Conservation (phyloP, 64 coral and sea anemone genomes). For the Hydrozoanthus tunicans region DNA sequence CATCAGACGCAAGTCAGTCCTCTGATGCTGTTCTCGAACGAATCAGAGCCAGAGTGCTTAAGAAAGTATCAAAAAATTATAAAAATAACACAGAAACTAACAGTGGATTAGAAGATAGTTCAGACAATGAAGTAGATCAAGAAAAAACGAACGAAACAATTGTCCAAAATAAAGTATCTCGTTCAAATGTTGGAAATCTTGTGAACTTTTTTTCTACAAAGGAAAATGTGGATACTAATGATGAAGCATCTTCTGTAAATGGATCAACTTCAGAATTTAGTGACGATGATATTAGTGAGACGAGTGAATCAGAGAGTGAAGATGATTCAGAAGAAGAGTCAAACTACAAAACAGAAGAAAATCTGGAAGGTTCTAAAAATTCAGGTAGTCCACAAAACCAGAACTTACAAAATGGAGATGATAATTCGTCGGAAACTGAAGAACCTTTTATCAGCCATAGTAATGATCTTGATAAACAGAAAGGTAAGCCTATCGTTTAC, state of each 20-base stretch:
- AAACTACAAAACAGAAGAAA: background rate
- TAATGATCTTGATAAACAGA: slow-evolving; percentile 21
- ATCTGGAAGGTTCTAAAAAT: background rate
- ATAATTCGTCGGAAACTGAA: slow-evolving; percentile 12
- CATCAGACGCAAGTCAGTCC: slow-evolving; percentile 13
- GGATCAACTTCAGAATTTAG: background rate
- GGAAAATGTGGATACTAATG: background rate
- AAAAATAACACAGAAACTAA: background rate
- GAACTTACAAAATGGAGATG: background rate
- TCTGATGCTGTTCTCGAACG: slow-evolving; percentile 23
- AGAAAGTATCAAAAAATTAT: background rate
- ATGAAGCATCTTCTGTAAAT: background rate
- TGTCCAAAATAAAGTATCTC: background rate
- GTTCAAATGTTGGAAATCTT: background rate
- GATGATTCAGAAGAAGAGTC: background rate
- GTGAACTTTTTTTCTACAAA: background rate
- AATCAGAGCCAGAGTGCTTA: slow-evolving; percentile 1
- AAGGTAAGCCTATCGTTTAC: background rate
- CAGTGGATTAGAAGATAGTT: slow-evolving; percentile 9
- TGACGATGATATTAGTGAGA: background rate
- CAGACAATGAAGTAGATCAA: background rate
- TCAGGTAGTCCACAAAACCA: background rate
- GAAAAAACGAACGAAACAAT: background rate
- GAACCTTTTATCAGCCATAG: slow-evolving; percentile 14
- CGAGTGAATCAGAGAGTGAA: background rate